These are phyloP conservation scores for Pogoniulus pusillus DNA, from an alignment of 2,797 vertebrate species.

Conservation along the genomic window DNA sequence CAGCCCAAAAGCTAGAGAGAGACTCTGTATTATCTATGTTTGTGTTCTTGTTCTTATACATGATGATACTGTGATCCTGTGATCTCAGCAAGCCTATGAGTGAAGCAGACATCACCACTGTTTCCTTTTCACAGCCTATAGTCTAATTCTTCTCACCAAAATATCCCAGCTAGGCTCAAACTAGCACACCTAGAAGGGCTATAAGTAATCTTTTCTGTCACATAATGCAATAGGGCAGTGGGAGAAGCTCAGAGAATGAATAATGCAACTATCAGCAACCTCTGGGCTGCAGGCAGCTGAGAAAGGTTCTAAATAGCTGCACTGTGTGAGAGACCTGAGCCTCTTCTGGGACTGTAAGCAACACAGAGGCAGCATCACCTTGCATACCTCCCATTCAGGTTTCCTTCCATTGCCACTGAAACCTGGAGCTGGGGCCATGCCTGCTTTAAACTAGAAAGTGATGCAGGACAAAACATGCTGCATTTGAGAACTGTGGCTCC, in stretches of 20 bases:
- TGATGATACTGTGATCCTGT: too few relatives aligned
- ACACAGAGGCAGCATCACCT: background rate
- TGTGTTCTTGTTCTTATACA: too few relatives aligned
- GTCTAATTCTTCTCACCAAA: too few relatives aligned
- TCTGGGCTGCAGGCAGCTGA: background rate
- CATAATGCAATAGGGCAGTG: background rate
- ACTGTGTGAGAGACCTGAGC: background rate
- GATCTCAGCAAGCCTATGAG: too few relatives aligned
- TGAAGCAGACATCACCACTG: too few relatives aligned
- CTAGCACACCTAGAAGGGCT: background rate
- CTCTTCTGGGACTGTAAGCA: background rate
- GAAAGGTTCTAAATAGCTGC: background rate
- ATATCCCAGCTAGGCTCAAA: too few relatives aligned
- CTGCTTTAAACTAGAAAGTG: background rate
- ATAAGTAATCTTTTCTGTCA: background rate
- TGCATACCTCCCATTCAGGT: background rate
- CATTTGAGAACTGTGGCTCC: background rate
- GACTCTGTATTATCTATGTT: too few relatives aligned
- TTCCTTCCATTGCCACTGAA: background rate
- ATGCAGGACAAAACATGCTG: background rate
- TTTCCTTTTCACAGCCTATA: too few relatives aligned
- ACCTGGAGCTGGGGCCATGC: background rate
- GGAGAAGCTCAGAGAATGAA: background rate
- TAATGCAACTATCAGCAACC: background rate
- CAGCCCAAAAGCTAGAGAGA: too few relatives aligned